Percentiles rank a stretch among this genome's conserved stretches.
phyloP scores from a whole-genome alignment of 2,113 vertebrate species.

The Cyphomyrus plagiostoma region DNA sequence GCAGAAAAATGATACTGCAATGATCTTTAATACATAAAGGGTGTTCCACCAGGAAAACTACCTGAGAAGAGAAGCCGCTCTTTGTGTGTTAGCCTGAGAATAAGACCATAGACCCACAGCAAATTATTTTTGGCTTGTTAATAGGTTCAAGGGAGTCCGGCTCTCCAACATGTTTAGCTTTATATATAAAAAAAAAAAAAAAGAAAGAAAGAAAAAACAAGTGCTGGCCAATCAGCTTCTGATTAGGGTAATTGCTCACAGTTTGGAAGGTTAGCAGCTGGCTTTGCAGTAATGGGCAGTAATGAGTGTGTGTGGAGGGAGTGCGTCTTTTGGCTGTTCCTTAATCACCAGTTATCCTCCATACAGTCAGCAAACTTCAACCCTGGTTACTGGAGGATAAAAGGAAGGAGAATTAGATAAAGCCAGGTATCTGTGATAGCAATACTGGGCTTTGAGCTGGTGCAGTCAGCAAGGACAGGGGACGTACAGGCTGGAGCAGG shows the following conservation, averaged over 20 bases:
- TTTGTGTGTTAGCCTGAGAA: neutral
- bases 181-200: neutral
- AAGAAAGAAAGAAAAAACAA: neutral
- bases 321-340: constrained; percentile 45
- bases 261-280: neutral
- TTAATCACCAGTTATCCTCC: constrained; percentile 56
- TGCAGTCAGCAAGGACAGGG: neutral
- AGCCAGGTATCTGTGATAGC: neutral
- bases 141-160: neutral
- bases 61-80: neutral
- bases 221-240: neutral
- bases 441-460: neutral
- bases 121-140: neutral
- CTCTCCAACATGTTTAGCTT: constrained; percentile 9
- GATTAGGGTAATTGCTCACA: neutral
- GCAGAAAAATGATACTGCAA: neutral
- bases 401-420: neutral
- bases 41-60: neutral
- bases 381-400: neutral
- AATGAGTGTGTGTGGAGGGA: constrained; percentile 26
- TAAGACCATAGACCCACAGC: neutral
- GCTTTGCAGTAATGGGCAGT: constrained; percentile 25
- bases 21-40: neutral
- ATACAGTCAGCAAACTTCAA: neutral
- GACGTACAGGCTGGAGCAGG: neutral